Base-by-base conservation (phyloP, 2,888 invertebrate genomes). In the Glyphotaelius pellucidus region DNA sequence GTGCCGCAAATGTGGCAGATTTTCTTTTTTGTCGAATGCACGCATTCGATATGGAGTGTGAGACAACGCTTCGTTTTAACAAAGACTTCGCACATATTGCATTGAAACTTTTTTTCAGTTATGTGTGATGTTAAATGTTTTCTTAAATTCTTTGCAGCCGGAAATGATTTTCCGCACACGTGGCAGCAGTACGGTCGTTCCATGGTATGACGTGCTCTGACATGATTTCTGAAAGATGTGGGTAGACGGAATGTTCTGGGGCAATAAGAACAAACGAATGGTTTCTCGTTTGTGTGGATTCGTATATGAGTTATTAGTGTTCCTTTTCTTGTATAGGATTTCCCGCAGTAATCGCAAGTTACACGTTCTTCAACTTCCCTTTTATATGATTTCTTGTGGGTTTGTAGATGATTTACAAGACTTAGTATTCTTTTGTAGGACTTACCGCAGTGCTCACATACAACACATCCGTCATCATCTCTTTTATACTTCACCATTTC, bases 61-160 rank as follows among this genome's bases (percentile, higher is more conserved):
- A 91, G 84, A 91, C 89, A 89, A 35, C 89, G 89, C 89, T 91
- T 91, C 19, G 89, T 91, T 67, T 91, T 91, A 67, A 91, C 89
- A 9, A 67, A 79, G 30, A 81, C 83, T 0, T 89, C 52, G 47
- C 91, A 91, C 19, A 91, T 89, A 12, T 91, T 89, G 35, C 91
- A 91, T 89, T 91, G 89, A 42, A 91, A 89, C 79, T 83, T 31
- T 15, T 89, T 81, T 79, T 91, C 91, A 14, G 89, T 81, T 1
- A 89, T 32, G 32, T 91, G 91, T 15, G 91, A 89, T n/a, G 79
- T 32, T 1, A 91, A 25, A 38, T 91, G 91, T 15, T 89, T 89
- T 25, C 91, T 25, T n/a, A 91, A 83, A 67, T 91, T 91, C 3
- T 89, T 91, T 25, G 89, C 67, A 12, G 91, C 89, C 15, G 91